These are phyloP conservation scores for Sebastes iracundus DNA, from an alignment of 2,797 vertebrate species.

Conservation along the genomic window DNA sequence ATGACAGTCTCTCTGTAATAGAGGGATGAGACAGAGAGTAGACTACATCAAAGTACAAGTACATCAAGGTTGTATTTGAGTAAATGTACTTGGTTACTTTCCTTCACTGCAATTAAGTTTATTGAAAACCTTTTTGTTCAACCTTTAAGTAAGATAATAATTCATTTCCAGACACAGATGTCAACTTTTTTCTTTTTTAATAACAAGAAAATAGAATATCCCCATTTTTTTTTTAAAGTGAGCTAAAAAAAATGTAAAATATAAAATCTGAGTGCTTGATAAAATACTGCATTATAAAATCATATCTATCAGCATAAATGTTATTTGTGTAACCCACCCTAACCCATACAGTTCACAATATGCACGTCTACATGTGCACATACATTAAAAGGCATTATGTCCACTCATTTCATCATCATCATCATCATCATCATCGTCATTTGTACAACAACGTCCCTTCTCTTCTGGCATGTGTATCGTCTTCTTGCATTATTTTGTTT, in stretches of 20 bases:
- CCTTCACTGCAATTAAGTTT: neutral
- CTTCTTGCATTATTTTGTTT: slow-evolving; percentile 4
- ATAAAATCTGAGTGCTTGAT: slow-evolving; percentile 20
- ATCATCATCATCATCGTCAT: too few relatives aligned
- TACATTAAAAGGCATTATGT: slow-evolving; percentile 10
- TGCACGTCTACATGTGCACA: neutral
- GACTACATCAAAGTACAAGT: neutral
- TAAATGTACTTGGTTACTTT: neutral
- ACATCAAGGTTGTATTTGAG: neutral
- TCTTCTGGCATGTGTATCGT: slow-evolving; percentile 3
- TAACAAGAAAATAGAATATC: slow-evolving; percentile 39
- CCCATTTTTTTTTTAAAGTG: neutral
- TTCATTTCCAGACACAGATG: neutral
- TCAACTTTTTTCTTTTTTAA: slow-evolving; percentile 5
- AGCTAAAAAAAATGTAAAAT: slow-evolving; percentile 38
- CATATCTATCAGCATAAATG: neutral
- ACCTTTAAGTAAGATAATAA: neutral
- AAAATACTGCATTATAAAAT: slow-evolving; percentile 53
- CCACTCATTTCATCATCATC: neutral
- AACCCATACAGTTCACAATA: neutral
- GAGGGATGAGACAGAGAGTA: too few relatives aligned
- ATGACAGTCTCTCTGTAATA: too few relatives aligned
- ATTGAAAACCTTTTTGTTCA: neutral
- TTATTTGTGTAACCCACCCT: neutral
- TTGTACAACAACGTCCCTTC: neutral